Evolutionary conservation across 2,888 invertebrate genomes (phyloP), one percentile per base, ranked within the genome.

Genomic region (Venustoraphidia nigricollis): DNA sequence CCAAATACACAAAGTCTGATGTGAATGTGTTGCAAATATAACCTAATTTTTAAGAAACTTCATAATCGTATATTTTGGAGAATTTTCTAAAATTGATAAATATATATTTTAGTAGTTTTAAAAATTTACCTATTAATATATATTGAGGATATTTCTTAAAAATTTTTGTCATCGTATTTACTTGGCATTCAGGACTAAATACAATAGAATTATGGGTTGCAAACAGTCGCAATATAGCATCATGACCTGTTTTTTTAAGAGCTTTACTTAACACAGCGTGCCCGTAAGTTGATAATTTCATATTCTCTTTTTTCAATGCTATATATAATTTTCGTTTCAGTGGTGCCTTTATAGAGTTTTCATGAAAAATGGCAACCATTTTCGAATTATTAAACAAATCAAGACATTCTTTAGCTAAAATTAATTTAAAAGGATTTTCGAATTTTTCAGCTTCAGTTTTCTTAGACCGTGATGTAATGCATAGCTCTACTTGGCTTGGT

Each of bases 61-160:
- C 27, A 27, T 27, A 27, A 27, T 27, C 17, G 17, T 17, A 17
- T 17, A 17, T 17, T 17, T 4, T 17, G 17, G 17, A 17, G 17
- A 17, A 17, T 17, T 17, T 17, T 17, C 17, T 17, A 17, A 4
- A 4, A n/a, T n/a, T 17, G 4, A 17, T 17, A 17, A 4, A 2
- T 27, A 27, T 27, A 6, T 27, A 27, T 27, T 27, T 27, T 5
- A 27, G 27, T 27, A 27, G 6, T 27, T 27, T 27, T 27, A 27
- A 40, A 10, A 50, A 59, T 62, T 59, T 64, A 76, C 85, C 84
- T 63, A 90, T 63, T 14, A 89, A 66, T 54, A 82, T 62, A 57
- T 85, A 66, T 60, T 84, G 79, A 1, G 84, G 84, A 52, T 77
- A 72, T 60, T 81, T 86, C 51, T 77, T 84, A 6, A 79, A 62